These are phyloP conservation scores for Phoeniculus purpureus DNA, from an alignment of 2,797 vertebrate species.

Conservation along the genomic window DNA sequence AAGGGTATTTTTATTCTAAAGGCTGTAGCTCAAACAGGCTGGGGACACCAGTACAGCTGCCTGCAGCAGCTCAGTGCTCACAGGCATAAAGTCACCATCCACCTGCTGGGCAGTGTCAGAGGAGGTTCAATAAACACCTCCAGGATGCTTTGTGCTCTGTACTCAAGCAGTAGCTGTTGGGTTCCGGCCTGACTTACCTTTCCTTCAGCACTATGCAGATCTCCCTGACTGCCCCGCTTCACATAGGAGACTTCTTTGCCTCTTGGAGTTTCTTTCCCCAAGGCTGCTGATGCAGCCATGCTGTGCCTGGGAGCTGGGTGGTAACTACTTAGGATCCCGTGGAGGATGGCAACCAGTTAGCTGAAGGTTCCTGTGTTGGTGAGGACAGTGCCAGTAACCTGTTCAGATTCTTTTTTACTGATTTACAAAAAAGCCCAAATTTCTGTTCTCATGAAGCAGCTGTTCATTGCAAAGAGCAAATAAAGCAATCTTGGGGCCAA, in stretches of 20 bases:
- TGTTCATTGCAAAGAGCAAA: not conserved
- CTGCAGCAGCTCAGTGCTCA: not conserved
- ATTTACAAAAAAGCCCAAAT: not conserved
- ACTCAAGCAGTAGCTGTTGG: not conserved
- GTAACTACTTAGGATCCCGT: accelerated
- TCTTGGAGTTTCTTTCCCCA: not conserved
- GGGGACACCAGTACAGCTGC: not conserved
- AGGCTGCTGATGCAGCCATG: not conserved
- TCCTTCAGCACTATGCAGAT: too few species aligned
- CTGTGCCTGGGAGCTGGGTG: not conserved
- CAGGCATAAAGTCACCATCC: not conserved
- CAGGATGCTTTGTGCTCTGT: not conserved
- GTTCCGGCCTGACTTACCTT: not conserved
- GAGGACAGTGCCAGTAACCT: not conserved
- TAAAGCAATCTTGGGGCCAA: not conserved
- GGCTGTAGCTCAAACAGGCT: not conserved
- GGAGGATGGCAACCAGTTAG: not conserved
- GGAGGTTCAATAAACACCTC: not conserved
- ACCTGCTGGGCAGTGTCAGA: not conserved
- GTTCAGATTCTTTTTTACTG: not conserved
- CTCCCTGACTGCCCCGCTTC: not conserved
- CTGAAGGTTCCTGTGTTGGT: not conserved
- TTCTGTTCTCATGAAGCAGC: not conserved
- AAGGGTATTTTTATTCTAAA: not conserved
- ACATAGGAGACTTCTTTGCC: not conserved